Base-by-base conservation (phyloP, 2,888 invertebrate species). In the Drosophila macrospina region DNA sequence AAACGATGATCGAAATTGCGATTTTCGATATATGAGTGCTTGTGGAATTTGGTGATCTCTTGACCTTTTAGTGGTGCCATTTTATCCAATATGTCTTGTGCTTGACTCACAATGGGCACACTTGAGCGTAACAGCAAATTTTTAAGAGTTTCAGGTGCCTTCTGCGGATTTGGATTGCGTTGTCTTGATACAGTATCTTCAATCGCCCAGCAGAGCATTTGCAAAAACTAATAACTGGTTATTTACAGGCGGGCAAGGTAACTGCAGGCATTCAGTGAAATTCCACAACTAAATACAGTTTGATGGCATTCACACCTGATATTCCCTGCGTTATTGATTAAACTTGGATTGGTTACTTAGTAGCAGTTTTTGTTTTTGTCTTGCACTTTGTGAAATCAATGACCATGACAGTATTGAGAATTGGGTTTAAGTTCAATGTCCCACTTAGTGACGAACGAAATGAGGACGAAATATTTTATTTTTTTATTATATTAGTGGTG, bases 61-160 rank as follows among this genome's bases (percentile, higher is more conserved):
- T 84, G 86, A 51, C 79, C 76, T 48, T 85, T 85, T 16, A 85
- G 44, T 41, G 87, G 87, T 68, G 83, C 82, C 74, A 85, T 85
- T 56, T 37, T 54, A 82, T 90, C 64, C 73, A 69, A 64, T 13
- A 28, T 47, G 5, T 69, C 66, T 51, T n/a, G 45, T 24, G 37
- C 16, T 74, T 63, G 80, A 91, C 92, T 92, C 91, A 92, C 92
- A 79, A 92, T 90, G 44, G 92, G 92, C 61, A 92, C 84, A 75
- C 91, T 92, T 34, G 92, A 92, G 47, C 89, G 91, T 59, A 91
- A 81, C 20, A 92, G 74, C 26, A 86, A 74, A 59, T 89, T 80
- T 80, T 92, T 92, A 16, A 91, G 79, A 1, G 80, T 83, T 78
- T 89, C 90, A 32, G 91, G 85, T 4, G 86, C 79, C 80, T 79